phyloP scores from a whole-genome alignment of 2,888 invertebrate species.

The Parnassius apollo region DNA sequence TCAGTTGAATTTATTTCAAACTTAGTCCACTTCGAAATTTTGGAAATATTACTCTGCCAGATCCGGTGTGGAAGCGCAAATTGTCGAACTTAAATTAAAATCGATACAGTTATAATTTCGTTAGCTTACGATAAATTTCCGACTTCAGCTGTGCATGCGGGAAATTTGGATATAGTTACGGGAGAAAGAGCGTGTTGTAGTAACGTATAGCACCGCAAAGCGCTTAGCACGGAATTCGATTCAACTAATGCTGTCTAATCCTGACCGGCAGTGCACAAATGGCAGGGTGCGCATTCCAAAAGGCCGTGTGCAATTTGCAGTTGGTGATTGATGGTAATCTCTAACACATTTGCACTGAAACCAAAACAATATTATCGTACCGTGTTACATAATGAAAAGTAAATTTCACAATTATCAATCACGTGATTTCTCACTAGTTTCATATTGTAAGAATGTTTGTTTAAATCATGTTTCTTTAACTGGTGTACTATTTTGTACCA shows the following conservation, averaged over 20 bases:
- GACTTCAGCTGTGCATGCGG: conserved; percentile 31
- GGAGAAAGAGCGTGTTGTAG: conserved; percentile 44
- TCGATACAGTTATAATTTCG: conserved; percentile 20
- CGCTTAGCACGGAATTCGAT: conserved; percentile 77
- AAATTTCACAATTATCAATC: too few species aligned
- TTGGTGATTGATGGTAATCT: conserved; percentile 77
- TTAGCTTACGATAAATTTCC: conserved; percentile 23
- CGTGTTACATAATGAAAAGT: too few species aligned
- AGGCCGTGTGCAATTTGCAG: conserved; percentile 71
- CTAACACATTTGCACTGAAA: conserved; percentile 50
- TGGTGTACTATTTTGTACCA: too few species aligned
- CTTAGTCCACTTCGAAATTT: conserved; percentile 13
- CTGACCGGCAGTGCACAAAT: conserved; percentile 67
- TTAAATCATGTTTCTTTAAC: too few species aligned
- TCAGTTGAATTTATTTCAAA: conserved; percentile 18
- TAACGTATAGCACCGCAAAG: conserved; percentile 70
- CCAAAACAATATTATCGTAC: conserved; percentile 41
- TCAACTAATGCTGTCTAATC: conserved; percentile 77
- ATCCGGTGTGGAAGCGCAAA: conserved; percentile 56
- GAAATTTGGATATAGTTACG: conserved; percentile 46
- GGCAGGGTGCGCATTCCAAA: conserved; percentile 65
- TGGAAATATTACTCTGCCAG: conserved; percentile 31
- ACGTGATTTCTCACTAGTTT: too few species aligned
- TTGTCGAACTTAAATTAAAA: conserved; percentile 59
- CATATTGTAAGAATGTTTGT: too few species aligned